Conservation (phyloP, 2,797 vertebrate species). For the Menidia menidia region DNA sequence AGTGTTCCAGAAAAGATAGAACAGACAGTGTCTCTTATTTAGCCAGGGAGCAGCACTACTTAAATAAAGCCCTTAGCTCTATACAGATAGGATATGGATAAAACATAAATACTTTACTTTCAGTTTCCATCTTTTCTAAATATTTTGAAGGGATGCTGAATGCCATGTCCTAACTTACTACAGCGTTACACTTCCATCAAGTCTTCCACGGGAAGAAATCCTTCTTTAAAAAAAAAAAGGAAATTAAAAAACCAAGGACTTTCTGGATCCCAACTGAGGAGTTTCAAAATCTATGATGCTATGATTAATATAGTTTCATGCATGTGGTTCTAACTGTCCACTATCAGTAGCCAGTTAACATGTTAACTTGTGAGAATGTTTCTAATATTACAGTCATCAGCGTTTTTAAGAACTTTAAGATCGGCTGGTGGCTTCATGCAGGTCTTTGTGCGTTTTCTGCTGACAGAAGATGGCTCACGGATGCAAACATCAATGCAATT, state of each 20-base stretch:
- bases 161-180: constrained; percentile 37
- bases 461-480: constrained; percentile 30
- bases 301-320: constrained; percentile 50
- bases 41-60: constrained; percentile 30
- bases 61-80: constrained; percentile 66
- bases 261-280: constrained; percentile 22
- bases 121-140: constrained; percentile 19
- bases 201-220: constrained; percentile 85
- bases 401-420: constrained; percentile 14
- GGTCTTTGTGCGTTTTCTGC: constrained; percentile 27
- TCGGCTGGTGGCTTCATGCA: constrained; percentile 48
- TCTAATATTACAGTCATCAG: constrained; percentile 28
- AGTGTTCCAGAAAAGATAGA: constrained; percentile 7
- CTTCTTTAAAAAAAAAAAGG: neutral
- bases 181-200: constrained; percentile 35
- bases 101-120: constrained; percentile 25
- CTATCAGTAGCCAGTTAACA: constrained; percentile 23
- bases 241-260: constrained; percentile 25
- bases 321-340: constrained; percentile 16
- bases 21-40: constrained; percentile 24
- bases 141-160: constrained; percentile 31
- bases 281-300: constrained; percentile 27
- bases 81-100: constrained; percentile 34
- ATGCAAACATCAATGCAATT: constrained; percentile 19
- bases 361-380: constrained; percentile 23